These are phyloP conservation scores for Clarias macrocephalus DNA, from an alignment of 2,113 vertebrate species.

Conservation along the genomic window DNA sequence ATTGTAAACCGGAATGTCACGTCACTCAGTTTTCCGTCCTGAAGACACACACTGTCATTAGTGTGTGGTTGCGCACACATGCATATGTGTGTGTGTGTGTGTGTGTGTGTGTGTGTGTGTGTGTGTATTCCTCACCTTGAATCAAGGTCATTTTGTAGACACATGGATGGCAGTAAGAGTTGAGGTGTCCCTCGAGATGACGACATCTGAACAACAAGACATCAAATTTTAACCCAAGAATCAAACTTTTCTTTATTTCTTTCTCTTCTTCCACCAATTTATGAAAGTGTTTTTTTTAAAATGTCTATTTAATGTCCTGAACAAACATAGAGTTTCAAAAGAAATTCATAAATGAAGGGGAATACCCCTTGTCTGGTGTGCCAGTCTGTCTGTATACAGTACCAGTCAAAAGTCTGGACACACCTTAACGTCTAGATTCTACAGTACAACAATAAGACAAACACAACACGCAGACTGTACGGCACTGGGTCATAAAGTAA, in stretches of 20 bases:
- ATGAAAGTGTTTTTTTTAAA: background rate
- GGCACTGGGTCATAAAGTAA: too few relatives aligned
- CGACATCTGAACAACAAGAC: constrained; percentile 67
- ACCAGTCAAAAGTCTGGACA: too few relatives aligned
- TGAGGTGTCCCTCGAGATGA: constrained; percentile 78
- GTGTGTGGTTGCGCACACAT: background rate
- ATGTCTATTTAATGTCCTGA: background rate
- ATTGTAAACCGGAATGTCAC: background rate
- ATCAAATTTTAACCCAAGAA: background rate
- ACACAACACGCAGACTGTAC: too few relatives aligned
- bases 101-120: constrained; percentile 4
- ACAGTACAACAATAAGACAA: too few relatives aligned
- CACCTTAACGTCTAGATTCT: too few relatives aligned
- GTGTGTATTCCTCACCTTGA: constrained; percentile 74
- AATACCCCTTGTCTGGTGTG: background rate
- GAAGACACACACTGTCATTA: background rate
- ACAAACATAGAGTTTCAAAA: background rate
- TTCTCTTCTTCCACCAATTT: background rate
- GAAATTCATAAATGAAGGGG: background rate
- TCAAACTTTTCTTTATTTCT: background rate
- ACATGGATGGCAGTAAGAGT: constrained; percentile 65
- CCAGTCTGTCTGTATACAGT: too few relatives aligned
- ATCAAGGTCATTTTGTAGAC: constrained; percentile 80
- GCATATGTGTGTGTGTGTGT: background rate
- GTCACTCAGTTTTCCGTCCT: background rate